Conservation (phyloP, 1,140 invertebrate genomes). For the Kradibia gibbosae region DNA sequence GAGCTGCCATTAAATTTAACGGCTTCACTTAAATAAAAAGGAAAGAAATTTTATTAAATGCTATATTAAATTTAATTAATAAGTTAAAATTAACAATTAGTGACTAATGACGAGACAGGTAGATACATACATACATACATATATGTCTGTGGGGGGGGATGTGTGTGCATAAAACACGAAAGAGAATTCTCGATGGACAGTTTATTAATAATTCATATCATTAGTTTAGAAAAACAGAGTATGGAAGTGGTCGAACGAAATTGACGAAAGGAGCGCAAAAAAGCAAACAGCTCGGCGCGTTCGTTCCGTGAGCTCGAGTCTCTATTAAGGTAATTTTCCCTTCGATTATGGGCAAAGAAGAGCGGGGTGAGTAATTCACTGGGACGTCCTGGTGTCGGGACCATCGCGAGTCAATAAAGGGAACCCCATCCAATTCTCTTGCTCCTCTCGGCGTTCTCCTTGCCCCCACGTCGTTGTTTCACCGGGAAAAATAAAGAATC, state of each 20-base stretch:
- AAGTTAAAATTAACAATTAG: too few relatives aligned
- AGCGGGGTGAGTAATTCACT: conserved; percentile 1
- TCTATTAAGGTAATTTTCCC: not conserved
- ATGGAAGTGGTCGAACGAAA: too few relatives aligned
- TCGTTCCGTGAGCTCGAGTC: not conserved
- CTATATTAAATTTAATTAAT: too few relatives aligned
- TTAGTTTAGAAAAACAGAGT: too few relatives aligned
- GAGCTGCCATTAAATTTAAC: not conserved
- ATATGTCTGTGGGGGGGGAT: too few relatives aligned
- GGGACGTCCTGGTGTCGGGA: not conserved
- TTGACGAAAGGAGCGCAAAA: not conserved
- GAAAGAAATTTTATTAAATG: too few relatives aligned
- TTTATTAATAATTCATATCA: too few relatives aligned
- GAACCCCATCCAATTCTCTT: not conserved
- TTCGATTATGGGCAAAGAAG: not conserved
- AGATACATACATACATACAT: too few relatives aligned
- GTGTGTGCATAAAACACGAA: too few relatives aligned
- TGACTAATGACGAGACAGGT: too few relatives aligned
- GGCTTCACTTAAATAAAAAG: not conserved
- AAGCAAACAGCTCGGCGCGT: not conserved
- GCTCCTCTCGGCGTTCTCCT: not conserved
- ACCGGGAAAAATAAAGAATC: conserved; percentile 1
- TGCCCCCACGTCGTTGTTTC: not conserved
- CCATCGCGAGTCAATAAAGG: not conserved
- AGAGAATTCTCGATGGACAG: too few relatives aligned